Evolutionary conservation across 2,797 vertebrate species (phyloP), one percentile per base, ranked within the genome.

Genomic region (Tachyglossus aculeatus): DNA sequence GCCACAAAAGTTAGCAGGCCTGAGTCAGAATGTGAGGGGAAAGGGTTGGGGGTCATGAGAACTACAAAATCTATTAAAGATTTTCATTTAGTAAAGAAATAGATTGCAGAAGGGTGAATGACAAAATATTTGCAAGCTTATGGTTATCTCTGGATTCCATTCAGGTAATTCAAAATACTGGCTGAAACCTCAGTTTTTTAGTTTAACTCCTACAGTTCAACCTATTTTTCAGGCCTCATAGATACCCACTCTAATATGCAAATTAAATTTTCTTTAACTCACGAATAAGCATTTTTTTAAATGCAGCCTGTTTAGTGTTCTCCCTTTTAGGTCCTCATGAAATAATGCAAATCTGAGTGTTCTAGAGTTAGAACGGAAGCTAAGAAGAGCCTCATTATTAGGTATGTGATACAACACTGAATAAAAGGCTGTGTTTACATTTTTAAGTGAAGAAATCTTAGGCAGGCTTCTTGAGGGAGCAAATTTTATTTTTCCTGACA

Each of bases 401-500:
- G 55, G 54, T 65, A 25, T 19, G 27, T 24, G 34, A 48, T 41
- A 40, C 36, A n/a, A 64, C 60, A 55, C 78, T 71, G 53, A 78
- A 80, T 71, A 68, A 11, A 12, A 60, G 53, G 44, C 43, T 74
- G 81, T 75, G 54, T 80, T 80, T 80, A 73, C 54, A 54, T 78
- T 72, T 74, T 71, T 66, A 66, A 63, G 36, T 14, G 40, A 61
- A 48, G 40, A 38, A 69, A 76, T 80, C 74, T 81, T 83, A 58
- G 72, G 61, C 70, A 74, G 76, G 66, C 57, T 83, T 61, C 55
- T 80, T 74, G 82, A 65, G 65, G 68, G 58, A 57, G 85, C 60
- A 77, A 85, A 80, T 88, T 86, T 89, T 86, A 77, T 83, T 80
- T 79, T 77, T 89, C 82, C 80, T 89, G 88, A 92, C 88, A 89